These are phyloP conservation scores for Arion vulgaris DNA, from an alignment of 1,140 invertebrate genomes.

Conservation along the genomic window DNA sequence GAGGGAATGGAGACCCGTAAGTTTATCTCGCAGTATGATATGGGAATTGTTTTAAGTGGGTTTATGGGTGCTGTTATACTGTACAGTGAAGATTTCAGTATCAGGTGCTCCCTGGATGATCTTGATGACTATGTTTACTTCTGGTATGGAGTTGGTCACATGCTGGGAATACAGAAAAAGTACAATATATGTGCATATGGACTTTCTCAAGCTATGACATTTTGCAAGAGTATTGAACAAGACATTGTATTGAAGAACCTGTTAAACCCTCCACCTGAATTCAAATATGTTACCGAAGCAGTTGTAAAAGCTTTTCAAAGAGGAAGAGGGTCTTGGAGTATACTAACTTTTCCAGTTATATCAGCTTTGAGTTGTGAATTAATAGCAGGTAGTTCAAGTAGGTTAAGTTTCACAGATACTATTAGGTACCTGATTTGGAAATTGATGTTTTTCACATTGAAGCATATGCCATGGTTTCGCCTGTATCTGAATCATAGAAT, in stretches of 20 bases:
- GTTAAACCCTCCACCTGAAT: conserved; percentile 43
- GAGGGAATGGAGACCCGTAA: conserved; percentile 63
- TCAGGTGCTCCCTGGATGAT: conserved; percentile 74
- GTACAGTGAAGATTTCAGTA: conserved; percentile 79
- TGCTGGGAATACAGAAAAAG: conserved; percentile 88
- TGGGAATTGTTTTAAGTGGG: conserved; percentile 80
- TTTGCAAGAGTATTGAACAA: conserved; percentile 60
- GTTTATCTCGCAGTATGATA: conserved; percentile 82
- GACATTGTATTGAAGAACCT: conserved; percentile 41
- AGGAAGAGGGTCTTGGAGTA: neutral
- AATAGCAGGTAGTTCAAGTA: neutral
- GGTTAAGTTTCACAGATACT: conserved; percentile 3
- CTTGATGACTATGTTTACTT: conserved; percentile 85
- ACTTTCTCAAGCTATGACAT: conserved; percentile 69
- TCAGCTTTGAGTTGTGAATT: neutral
- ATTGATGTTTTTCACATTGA: conserved; percentile 13
- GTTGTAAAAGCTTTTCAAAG: conserved; percentile 36
- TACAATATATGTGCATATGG: conserved; percentile 77
- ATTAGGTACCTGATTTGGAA: conserved; percentile 16
- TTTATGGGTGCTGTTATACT: conserved; percentile 86
- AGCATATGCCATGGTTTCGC: conserved; percentile 6
- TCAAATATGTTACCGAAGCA: conserved; percentile 46
- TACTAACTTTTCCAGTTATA: conserved; percentile 26
- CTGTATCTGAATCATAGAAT: neutral
- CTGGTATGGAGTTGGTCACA: conserved; percentile 85